Evolutionary conservation across 1,140 invertebrate genomes (phyloP).

Genomic region (Patella vulgata): DNA sequence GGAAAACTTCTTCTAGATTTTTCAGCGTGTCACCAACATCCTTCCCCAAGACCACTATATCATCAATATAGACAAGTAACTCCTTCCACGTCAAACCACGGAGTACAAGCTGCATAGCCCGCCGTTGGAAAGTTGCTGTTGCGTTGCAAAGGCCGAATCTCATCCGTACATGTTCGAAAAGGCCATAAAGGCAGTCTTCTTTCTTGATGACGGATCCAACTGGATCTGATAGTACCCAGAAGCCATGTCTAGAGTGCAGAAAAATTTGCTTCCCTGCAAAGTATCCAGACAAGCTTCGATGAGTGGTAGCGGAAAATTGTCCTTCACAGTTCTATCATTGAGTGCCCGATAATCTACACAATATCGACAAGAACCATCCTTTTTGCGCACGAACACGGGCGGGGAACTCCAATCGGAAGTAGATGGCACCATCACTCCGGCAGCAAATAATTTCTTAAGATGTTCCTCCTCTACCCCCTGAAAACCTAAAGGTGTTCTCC

Average conservation of each 20-base stretch:
- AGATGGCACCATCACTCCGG: conserved; percentile 26
- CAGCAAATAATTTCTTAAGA: conserved; percentile 26
- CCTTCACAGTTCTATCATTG: conserved; percentile 63
- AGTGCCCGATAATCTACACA: conserved; percentile 68
- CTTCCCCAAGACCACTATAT: conserved; percentile 6
- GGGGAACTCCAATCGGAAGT: conserved; percentile 33
- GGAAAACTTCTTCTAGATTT: conserved; percentile 7
- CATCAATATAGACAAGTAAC: conserved; percentile 14
- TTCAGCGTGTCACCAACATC: background rate
- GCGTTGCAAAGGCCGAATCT: conserved; percentile 35
- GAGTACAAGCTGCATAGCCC: conserved; percentile 6
- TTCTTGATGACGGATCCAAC: conserved; percentile 9
- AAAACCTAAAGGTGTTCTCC: conserved; percentile 21
- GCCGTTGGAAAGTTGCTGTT: no score
- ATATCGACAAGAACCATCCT: conserved; percentile 64
- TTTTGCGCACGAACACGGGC: conserved; percentile 67
- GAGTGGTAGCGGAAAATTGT: conserved; percentile 69
- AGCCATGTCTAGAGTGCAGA: conserved; percentile 18
- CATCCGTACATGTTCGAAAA: conserved; percentile 26
- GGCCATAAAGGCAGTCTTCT: conserved; percentile 40
- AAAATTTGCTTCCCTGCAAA: conserved; percentile 9
- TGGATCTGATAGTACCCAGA: conserved; percentile 25
- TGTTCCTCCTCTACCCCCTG: conserved; percentile 23
- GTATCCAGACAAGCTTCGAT: conserved; percentile 62
- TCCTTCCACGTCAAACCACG: conserved; percentile 8